These are phyloP conservation scores for Xanthostigma xanthostigma DNA, from an alignment of 2,888 invertebrate genomes.

Conservation along the genomic window DNA sequence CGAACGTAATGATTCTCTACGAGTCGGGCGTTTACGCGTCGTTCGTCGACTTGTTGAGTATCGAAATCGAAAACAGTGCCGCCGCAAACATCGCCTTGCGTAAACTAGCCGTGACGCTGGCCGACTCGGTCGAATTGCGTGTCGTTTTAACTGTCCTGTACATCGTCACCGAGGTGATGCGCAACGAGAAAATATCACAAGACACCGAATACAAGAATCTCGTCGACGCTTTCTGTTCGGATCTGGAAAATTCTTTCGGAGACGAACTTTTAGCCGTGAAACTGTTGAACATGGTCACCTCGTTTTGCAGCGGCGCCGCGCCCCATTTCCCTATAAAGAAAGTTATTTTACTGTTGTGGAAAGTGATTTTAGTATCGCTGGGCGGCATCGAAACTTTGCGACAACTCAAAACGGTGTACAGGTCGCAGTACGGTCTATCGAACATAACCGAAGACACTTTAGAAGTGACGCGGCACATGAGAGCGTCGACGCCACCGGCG, in stretches of 20 bases:
- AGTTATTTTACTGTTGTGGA: constrained; percentile 89
- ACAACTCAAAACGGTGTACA: constrained; percentile 48
- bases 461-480: constrained; percentile 85
- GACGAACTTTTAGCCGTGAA: constrained; percentile 81
- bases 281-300: constrained; percentile 88
- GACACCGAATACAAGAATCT: constrained; percentile 29
- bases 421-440: constrained; percentile 55
- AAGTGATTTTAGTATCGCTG: constrained; percentile 77
- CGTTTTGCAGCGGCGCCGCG: constrained; percentile 87
- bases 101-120: constrained; percentile 66
- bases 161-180: constrained; percentile 87
- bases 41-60: constrained; percentile 82
- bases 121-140: constrained; percentile 83
- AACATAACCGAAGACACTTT: constrained; percentile 82
- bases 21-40: constrained; percentile 80
- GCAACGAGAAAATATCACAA: constrained; percentile 44
- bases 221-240: constrained; percentile 39
- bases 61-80: constrained; percentile 77
- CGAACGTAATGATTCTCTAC: constrained; percentile 77
- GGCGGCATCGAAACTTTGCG: constrained; percentile 81
- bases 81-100: constrained; percentile 57
- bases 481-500: constrained; percentile 88
- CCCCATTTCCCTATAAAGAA: constrained; percentile 99
- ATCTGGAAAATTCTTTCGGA: constrained; percentile 38
- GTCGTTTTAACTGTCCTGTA: constrained; percentile 88